phyloP scores from a whole-genome alignment of 2,113 vertebrate species.

The Syngnathus typhle region DNA sequence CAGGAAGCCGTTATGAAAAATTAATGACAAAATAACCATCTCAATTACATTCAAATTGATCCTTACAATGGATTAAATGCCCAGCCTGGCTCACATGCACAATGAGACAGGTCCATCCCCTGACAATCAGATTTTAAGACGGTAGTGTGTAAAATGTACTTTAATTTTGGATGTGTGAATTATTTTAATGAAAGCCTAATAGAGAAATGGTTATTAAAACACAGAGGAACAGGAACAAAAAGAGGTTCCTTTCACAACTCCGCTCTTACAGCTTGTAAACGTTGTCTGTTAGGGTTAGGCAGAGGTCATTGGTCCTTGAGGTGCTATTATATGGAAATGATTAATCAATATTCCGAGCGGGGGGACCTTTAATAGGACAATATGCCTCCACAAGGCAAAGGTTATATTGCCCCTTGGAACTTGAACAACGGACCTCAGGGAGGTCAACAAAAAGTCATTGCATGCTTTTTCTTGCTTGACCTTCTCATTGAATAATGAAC shows the following conservation, averaged over 20 bases:
- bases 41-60: not conserved
- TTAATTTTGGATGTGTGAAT: not conserved
- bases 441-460: not conserved
- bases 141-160: not conserved
- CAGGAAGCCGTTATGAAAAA: too few species aligned
- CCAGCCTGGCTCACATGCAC: too few species aligned
- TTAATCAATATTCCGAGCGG: not conserved
- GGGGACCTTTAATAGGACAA: not conserved
- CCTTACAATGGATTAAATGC: not conserved
- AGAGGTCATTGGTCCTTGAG: not conserved
- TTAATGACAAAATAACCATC: not conserved
- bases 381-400: not conserved
- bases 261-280: not conserved
- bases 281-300: not conserved
- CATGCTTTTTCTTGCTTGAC: conserved; percentile 13
- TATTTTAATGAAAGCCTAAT: not conserved
- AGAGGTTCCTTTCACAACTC: not conserved
- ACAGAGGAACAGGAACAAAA: not conserved
- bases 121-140: not conserved
- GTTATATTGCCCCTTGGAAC: not conserved
- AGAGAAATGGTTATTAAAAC: not conserved
- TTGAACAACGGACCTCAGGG: not conserved
- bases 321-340: not conserved
- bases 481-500: conserved; percentile 31
- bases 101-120: too few species aligned